phyloP scores from a whole-genome alignment of 1,140 invertebrate genomes.

The Asobara japonica region DNA sequence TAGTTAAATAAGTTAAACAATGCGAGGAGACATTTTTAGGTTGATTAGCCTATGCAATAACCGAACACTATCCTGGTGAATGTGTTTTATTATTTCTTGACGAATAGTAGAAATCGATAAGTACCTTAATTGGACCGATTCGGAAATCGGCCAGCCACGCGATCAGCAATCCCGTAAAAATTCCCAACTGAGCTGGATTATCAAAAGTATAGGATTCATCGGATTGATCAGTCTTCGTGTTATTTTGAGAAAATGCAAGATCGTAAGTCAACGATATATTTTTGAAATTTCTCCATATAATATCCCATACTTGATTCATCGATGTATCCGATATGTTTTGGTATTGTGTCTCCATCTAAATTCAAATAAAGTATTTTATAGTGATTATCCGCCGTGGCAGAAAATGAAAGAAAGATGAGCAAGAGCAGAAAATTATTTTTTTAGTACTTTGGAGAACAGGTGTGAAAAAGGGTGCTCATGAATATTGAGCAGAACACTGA shows the following conservation, averaged over 20 bases:
- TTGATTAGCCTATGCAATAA: no score
- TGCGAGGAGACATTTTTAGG: no score
- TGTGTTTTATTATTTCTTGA: no score
- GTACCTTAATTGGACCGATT: conserved; percentile 33
- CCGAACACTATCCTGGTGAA: no score
- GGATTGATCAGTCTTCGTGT: conserved; percentile 22
- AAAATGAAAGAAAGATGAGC: background rate
- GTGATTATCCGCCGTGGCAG: background rate
- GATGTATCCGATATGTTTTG: background rate
- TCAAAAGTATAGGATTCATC: conserved; percentile 25
- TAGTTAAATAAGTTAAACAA: no score
- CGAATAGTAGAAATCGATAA: no score
- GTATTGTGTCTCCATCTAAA: conserved; percentile 19
- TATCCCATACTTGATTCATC: conserved; percentile 27
- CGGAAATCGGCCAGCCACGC: conserved; percentile 31
- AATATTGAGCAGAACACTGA: conserved; percentile 23
- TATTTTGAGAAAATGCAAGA: conserved; percentile 23
- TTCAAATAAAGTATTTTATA: background rate
- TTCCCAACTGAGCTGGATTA: conserved; percentile 37
- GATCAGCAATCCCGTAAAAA: conserved; percentile 33
- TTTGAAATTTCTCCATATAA: conserved; percentile 35
- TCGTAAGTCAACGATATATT: conserved; percentile 37
- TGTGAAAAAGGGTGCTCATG: background rate
- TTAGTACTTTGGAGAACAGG: conserved; percentile 7
- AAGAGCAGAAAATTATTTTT: background rate